These are phyloP conservation scores for Leptopilina clavipes DNA, from an alignment of 1,140 invertebrate species.

Conservation along the genomic window DNA sequence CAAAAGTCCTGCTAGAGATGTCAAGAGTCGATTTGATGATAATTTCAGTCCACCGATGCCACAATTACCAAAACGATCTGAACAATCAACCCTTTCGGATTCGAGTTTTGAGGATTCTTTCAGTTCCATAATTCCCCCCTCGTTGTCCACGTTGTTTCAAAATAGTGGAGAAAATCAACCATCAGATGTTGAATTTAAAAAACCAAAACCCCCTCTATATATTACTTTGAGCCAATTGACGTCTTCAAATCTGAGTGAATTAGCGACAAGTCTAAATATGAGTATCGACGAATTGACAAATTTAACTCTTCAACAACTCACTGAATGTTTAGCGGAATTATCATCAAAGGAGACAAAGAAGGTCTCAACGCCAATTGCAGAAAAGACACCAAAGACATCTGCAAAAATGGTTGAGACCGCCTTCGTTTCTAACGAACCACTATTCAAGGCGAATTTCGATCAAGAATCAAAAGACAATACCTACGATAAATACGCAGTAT, in stretches of 20 bases:
- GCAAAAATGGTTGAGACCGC: slow-evolving; percentile 46
- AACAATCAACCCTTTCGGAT: slow-evolving; percentile 57
- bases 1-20: slow-evolving; percentile 56
- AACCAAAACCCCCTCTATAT: slow-evolving; percentile 71
- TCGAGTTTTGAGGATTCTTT: slow-evolving; percentile 70
- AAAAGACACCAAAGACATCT: slow-evolving; percentile 56
- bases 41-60: slow-evolving; percentile 68
- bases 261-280: slow-evolving; percentile 84
- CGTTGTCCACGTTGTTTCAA: slow-evolving; percentile 62
- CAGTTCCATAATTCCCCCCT: slow-evolving; percentile 63
- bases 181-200: slow-evolving; percentile 49
- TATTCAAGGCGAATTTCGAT: slow-evolving; percentile 78
- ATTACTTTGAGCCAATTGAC: slow-evolving; percentile 89
- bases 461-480: slow-evolving; percentile 64
- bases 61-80: slow-evolving; percentile 59
- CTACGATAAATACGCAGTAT: slow-evolving; percentile 88
- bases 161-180: slow-evolving; percentile 52
- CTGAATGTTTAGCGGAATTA: slow-evolving; percentile 80
- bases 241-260: slow-evolving; percentile 85
- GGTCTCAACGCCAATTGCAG: slow-evolving; percentile 41
- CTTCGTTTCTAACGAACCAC: slow-evolving; percentile 55
- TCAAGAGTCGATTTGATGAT: slow-evolving; percentile 64
- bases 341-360: slow-evolving; percentile 55
- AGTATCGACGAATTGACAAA: slow-evolving; percentile 85
- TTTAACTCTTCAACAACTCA: slow-evolving; percentile 89